These are phyloP conservation scores for Poecilia latipinna DNA, from an alignment of 2,113 vertebrate genomes.

Conservation along the genomic window DNA sequence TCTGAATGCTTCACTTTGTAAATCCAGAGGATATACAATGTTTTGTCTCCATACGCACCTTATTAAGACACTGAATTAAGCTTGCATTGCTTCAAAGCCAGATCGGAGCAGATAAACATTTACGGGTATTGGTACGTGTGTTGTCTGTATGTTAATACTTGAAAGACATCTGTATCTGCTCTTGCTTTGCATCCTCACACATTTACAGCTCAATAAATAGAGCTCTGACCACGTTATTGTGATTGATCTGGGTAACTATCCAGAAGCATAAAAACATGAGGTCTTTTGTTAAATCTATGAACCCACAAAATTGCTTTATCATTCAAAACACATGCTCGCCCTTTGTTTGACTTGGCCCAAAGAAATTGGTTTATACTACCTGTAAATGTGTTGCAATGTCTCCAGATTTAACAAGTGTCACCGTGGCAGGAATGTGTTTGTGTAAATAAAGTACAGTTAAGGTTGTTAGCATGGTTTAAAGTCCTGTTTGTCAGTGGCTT, in stretches of 20 bases:
- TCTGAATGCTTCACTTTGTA: slow-evolving; percentile 55
- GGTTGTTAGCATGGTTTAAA: slow-evolving; percentile 3
- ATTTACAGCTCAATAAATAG: slow-evolving; percentile 57
- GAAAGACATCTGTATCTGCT: slow-evolving; percentile 17
- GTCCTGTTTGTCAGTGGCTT: background rate
- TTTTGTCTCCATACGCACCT: slow-evolving; percentile 34
- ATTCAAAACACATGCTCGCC: slow-evolving; percentile 69
- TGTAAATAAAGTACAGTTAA: slow-evolving; percentile 18
- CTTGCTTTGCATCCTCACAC: slow-evolving; percentile 27
- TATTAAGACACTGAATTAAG: slow-evolving; percentile 28
- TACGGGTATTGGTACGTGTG: slow-evolving; percentile 8
- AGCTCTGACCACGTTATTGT: slow-evolving; percentile 55
- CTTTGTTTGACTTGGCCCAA: slow-evolving; percentile 30
- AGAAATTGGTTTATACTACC: slow-evolving; percentile 18
- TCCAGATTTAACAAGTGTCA: slow-evolving; percentile 19
- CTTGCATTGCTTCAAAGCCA: slow-evolving; percentile 14
- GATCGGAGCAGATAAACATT: slow-evolving; percentile 4
- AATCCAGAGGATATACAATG: slow-evolving; percentile 51
- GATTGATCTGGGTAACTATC: slow-evolving; percentile 59
- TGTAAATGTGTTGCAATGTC: background rate
- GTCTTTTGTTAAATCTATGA: slow-evolving; percentile 67
- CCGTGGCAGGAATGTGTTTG: slow-evolving; percentile 11
- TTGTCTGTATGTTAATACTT: background rate
- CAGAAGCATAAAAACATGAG: slow-evolving; percentile 50
- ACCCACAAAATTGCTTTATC: slow-evolving; percentile 51